Percentiles rank a stretch among this genome's conserved stretches.
phyloP scores from a whole-genome alignment of 2,888 invertebrate species.

The Schrankia costaestrigalis region DNA sequence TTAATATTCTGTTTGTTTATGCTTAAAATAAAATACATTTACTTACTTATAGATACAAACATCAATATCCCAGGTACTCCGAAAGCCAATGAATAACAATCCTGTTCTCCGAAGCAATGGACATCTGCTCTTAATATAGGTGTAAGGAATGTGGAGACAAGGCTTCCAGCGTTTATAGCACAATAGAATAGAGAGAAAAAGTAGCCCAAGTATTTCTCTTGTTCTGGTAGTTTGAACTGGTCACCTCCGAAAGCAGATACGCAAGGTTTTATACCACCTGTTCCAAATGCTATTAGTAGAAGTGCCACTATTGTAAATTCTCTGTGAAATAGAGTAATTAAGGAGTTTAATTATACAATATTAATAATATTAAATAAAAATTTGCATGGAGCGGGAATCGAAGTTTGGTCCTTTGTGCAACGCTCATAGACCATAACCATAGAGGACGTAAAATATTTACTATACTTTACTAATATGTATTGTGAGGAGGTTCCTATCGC shows the following conservation, averaged over 20 bases:
- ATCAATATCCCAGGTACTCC: conserved; percentile 94
- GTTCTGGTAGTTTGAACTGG: conserved; percentile 91
- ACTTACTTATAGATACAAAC: conserved; percentile 88
- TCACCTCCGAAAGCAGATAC: conserved; percentile 98
- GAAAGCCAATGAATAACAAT: conserved; percentile 93
- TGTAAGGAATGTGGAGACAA: conserved; percentile 92
- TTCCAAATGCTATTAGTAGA: conserved; percentile 90
- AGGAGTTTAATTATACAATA: not conserved
- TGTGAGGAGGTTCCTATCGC: no score
- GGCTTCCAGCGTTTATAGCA: conserved; percentile 94
- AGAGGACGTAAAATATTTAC: no score
- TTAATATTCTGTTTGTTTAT: no score
- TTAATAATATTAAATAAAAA: not conserved
- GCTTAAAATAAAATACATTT: conserved; percentile 2
- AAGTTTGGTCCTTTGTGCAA: no score
- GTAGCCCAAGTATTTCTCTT: conserved; percentile 87
- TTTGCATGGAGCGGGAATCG: not conserved
- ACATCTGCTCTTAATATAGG: conserved; percentile 91
- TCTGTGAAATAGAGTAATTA: conserved; percentile 56
- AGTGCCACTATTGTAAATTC: conserved; percentile 84
- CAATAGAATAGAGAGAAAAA: conserved; percentile 98
- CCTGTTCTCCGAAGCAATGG: conserved; percentile 86
- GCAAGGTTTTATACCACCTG: conserved; percentile 98
- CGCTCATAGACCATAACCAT: no score
- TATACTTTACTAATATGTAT: no score